Conservation (phyloP, 2,888 invertebrate species). For the Drosophila greeni region DNA sequence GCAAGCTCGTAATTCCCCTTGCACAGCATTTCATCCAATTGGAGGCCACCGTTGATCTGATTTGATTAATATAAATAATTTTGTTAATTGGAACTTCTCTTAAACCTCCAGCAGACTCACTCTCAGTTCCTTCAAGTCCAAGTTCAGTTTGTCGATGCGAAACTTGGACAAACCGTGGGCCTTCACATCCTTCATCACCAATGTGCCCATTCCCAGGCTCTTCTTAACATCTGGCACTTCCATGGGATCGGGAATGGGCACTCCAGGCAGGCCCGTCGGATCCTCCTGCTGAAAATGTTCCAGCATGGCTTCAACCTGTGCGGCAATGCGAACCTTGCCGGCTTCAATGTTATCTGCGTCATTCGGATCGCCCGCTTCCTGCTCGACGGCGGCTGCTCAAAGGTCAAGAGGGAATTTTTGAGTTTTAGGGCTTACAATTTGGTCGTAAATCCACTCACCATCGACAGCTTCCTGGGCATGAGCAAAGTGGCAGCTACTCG, state of each 20-base stretch:
- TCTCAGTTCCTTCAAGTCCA: constrained; percentile 87
- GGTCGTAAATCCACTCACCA: constrained; percentile 42
- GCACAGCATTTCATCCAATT: constrained; percentile 85
- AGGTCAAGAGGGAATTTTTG: constrained; percentile 21
- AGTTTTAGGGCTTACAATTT: neutral
- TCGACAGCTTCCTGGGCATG: constrained; percentile 47
- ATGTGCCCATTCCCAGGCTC: constrained; percentile 84
- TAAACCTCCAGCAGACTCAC: constrained; percentile 76
- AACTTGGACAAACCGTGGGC: constrained; percentile 89
- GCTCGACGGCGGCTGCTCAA: constrained; percentile 30
- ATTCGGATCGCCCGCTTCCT: constrained; percentile 38
- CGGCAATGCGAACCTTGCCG: constrained; percentile 85
- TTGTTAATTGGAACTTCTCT: too few relatives aligned
- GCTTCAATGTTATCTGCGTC: constrained; percentile 75
- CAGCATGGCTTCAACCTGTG: constrained; percentile 84
- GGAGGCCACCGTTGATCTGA: constrained; percentile 85
- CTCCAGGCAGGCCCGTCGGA: constrained; percentile 89
- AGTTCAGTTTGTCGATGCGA: constrained; percentile 84
- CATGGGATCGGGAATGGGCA: constrained; percentile 89
- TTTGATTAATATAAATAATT: too few relatives aligned
- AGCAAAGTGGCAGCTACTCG: constrained; percentile 13
- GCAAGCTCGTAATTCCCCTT: constrained; percentile 87
- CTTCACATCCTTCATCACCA: constrained; percentile 85
- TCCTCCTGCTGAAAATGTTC: constrained; percentile 90
- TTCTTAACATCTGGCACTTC: constrained; percentile 87